phyloP scores from a whole-genome alignment of 2,113 vertebrate genomes.

The Monarcha castaneiventris region DNA sequence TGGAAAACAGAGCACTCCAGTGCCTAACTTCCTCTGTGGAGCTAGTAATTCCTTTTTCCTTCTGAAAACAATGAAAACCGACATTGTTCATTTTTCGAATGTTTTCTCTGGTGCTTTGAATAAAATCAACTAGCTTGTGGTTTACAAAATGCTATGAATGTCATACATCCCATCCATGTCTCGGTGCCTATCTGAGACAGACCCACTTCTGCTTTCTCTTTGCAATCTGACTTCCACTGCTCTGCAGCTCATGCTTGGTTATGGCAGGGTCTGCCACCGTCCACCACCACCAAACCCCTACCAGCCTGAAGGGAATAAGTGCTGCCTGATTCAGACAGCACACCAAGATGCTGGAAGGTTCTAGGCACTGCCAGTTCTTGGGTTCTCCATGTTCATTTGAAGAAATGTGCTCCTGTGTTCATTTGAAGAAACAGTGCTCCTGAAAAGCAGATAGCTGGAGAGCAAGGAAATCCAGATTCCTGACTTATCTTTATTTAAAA shows the following conservation, averaged over 20 bases:
- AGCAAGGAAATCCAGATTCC: background rate
- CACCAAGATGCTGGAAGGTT: background rate
- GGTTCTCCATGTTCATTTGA: rapidly evolving
- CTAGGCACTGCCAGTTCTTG: background rate
- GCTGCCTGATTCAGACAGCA: background rate
- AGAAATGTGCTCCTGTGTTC: background rate
- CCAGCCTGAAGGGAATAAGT: background rate
- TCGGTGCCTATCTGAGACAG: background rate
- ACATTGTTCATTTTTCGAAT: background rate
- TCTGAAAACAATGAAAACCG: background rate
- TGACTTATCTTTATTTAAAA: background rate
- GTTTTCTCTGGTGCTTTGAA: background rate
- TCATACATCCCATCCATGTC: background rate
- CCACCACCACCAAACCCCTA: background rate
- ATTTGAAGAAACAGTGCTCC: background rate
- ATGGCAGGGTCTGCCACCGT: background rate
- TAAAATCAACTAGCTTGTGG: background rate
- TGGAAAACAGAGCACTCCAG: background rate
- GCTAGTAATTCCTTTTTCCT: background rate
- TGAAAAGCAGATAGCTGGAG: background rate
- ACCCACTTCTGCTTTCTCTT: background rate
- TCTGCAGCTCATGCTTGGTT: background rate
- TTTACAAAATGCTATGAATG: background rate
- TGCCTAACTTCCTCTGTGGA: background rate
- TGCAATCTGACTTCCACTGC: background rate